Evolutionary conservation across 2,888 invertebrate species (phyloP).

Genomic region (Scrobipalpa atriplicella): DNA sequence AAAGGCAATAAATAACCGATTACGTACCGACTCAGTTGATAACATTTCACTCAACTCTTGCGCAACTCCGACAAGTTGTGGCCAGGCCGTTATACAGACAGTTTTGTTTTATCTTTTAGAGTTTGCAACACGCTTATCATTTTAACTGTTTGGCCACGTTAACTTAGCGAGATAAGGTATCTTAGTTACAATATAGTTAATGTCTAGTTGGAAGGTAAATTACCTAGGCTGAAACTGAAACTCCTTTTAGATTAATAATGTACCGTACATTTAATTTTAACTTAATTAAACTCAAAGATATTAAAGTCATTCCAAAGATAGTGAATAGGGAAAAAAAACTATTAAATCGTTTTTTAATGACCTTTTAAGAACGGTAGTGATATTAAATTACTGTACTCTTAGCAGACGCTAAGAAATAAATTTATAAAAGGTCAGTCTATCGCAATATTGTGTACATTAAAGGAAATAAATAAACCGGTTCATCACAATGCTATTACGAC

Average conservation of each 20-base stretch:
- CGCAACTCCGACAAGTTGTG: background rate
- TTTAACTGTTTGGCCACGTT: constrained; percentile 47
- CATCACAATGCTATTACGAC: constrained; percentile 14
- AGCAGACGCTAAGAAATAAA: background rate
- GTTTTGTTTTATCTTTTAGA: constrained; percentile 33
- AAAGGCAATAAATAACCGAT: constrained; percentile 9
- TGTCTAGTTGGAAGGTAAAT: background rate
- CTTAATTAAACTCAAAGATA: background rate
- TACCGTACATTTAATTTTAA: background rate
- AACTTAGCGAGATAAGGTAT: constrained; percentile 52
- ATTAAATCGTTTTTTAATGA: background rate
- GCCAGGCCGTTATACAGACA: background rate
- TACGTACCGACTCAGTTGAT: background rate
- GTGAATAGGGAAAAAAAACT: background rate
- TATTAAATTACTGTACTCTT: background rate
- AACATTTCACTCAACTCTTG: constrained; percentile 10
- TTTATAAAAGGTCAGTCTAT: background rate
- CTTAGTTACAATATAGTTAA: background rate
- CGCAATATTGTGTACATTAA: background rate
- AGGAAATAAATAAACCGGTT: constrained; percentile 15
- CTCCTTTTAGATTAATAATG: background rate
- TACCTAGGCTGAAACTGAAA: background rate
- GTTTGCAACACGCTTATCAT: constrained; percentile 37
- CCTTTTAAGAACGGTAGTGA: constrained; percentile 11
- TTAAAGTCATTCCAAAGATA: background rate